Conservation (phyloP, 2,888 invertebrate genomes). For the Acanthoscelides obtectus region DNA sequence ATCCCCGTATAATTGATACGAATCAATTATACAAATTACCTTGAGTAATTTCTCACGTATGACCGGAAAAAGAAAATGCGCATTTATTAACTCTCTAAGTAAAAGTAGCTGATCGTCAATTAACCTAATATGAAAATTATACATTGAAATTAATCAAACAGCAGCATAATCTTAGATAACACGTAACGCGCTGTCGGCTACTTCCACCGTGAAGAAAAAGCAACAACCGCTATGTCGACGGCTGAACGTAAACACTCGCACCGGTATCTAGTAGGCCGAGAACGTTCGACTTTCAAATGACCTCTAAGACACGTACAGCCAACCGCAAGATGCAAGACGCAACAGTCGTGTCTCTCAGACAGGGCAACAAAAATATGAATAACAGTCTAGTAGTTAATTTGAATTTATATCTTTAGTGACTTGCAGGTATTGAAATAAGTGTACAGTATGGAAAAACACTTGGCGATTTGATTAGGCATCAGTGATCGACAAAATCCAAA, state of each 20-base stretch:
- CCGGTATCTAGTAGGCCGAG: neutral
- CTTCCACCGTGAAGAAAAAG: neutral
- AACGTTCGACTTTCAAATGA: neutral
- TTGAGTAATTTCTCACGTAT: neutral
- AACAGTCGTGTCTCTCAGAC: neutral
- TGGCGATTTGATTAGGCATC: too few relatives aligned
- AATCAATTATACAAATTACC: neutral
- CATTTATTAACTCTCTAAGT: neutral
- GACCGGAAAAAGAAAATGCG: neutral
- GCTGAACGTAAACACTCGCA: neutral
- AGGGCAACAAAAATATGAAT: too few relatives aligned
- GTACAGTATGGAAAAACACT: too few relatives aligned
- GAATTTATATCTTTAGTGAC: too few relatives aligned
- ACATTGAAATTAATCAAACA: neutral
- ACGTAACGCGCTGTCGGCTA: neutral
- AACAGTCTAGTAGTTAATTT: too few relatives aligned
- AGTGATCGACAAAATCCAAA: too few relatives aligned
- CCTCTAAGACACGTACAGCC: neutral
- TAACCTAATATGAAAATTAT: neutral
- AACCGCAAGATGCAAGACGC: neutral
- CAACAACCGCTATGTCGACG: neutral
- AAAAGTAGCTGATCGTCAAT: neutral
- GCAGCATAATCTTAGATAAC: neutral
- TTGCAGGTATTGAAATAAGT: too few relatives aligned
- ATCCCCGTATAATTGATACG: neutral